Percentiles rank a stretch among this genome's conserved stretches.
Conservation (phyloP, 2,888 invertebrate species). For the Pocota personata region DNA sequence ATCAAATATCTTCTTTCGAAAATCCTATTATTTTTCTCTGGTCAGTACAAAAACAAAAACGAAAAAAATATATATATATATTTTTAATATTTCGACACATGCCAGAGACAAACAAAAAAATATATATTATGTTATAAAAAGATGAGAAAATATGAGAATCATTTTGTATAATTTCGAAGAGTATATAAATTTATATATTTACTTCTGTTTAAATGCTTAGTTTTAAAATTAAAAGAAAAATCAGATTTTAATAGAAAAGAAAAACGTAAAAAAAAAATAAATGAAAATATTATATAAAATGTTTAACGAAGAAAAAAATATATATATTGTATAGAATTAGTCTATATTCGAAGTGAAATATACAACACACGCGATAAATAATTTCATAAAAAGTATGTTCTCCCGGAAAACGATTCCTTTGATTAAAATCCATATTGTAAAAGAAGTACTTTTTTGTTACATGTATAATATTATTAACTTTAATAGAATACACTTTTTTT, state of each 20-base stretch:
- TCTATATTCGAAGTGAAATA: constrained; percentile 1
- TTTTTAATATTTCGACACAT: constrained; percentile 72
- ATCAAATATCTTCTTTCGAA: constrained; percentile 24
- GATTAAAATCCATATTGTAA: not conserved
- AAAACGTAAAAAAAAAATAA: constrained; percentile 53
- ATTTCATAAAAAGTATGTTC: not conserved
- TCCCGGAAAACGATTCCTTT: not conserved
- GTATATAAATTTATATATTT: constrained; percentile 54
- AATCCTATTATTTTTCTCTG: constrained; percentile 55
- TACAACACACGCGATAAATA: not conserved
- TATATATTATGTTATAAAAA: constrained; percentile 21
- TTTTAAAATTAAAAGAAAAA: constrained; percentile 49
- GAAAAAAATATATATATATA: constrained; percentile 56
- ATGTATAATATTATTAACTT: not conserved
- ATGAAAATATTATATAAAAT: constrained; percentile 42
- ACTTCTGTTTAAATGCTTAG: constrained; percentile 40
- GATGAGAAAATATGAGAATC: constrained; percentile 25
- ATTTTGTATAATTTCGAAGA: constrained; percentile 46
- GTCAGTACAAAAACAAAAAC: constrained; percentile 66
- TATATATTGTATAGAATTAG: constrained; percentile 36
- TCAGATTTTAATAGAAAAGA: constrained; percentile 64
- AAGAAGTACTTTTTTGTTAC: not conserved
- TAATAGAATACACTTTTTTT: not conserved
- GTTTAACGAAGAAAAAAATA: constrained; percentile 46
- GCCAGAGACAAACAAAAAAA: constrained; percentile 64